Evolutionary conservation across 2,888 invertebrate species (phyloP), one percentile per base, ranked within the genome.

Genomic region (Drosophila nigricruria): DNA sequence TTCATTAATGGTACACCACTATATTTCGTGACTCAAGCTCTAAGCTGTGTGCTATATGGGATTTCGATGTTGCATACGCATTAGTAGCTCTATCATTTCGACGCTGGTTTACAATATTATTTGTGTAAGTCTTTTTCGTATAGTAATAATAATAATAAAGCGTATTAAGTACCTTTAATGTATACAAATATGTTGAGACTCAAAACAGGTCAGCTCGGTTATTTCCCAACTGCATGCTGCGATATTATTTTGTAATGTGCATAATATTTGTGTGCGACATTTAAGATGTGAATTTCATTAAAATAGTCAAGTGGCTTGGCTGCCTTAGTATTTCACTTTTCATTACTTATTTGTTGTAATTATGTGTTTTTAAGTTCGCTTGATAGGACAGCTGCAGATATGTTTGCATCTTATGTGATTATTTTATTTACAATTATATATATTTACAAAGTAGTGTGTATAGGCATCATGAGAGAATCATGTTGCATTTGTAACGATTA

Each of bases 211-310:
- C 61, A 62, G 49, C 43, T 67, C 36, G 40, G 30, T 36, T 30
- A 30, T 61, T 54, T 50, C 30, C 62, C 59, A 43, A 42, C 50
- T 49, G 14, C 50, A 40, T 54, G 30, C 36, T 50, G 23, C 34
- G n/a, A 53, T 45, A 52, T 52, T 16, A 40, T 53, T 45, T 25
- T 40, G 9, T 20, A 18, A 49, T 23, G n/a, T 61, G 40, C 63
- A 71, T 64, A 42, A 43, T 47, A 63, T 63, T 12, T 40, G 27
- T 10, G 8, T 70, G 64, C 20, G 63, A 20, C 34, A 56, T 79
- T 79, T 61, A 67, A 58, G 54, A 68, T 67, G 49, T 69, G 58
- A 49, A 68, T 59, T 66, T 56, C 68, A 66, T 70, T 70, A 77
- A 56, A 68, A 68, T 73, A 77, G 69, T 64, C 71, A 42, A 54